These are phyloP conservation scores for Melanargia galathea DNA, from an alignment of 2,888 invertebrate species.

Conservation along the genomic window DNA sequence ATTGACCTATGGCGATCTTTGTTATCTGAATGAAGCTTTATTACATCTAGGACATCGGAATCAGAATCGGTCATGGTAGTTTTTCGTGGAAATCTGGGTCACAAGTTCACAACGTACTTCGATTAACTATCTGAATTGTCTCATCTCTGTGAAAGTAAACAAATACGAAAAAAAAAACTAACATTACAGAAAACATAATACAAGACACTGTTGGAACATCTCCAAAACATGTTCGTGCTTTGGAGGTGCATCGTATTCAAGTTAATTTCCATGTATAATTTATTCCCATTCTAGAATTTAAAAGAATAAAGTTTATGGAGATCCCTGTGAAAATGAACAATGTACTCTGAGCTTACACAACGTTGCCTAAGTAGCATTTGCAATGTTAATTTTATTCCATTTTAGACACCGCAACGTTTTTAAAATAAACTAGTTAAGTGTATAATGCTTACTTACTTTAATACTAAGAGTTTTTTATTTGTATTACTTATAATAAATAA, in stretches of 20 bases:
- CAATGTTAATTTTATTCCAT: slow-evolving; percentile 50
- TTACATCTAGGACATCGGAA: too few species aligned
- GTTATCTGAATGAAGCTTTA: background rate
- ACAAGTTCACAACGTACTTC: too few species aligned
- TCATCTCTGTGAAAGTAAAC: too few species aligned
- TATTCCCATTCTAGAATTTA: slow-evolving; percentile 37
- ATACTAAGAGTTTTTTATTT: slow-evolving; percentile 31
- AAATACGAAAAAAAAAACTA: background rate
- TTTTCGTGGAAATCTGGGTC: background rate
- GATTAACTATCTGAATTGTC: too few species aligned
- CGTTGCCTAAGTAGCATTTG: slow-evolving; percentile 45
- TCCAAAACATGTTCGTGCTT: slow-evolving; percentile 27
- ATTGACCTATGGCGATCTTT: too few species aligned
- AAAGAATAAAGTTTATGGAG: slow-evolving; percentile 42
- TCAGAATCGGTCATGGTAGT: too few species aligned
- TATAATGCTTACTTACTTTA: slow-evolving; percentile 31
- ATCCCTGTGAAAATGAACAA: slow-evolving; percentile 48
- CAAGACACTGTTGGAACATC: slow-evolving; percentile 19
- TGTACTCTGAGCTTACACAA: slow-evolving; percentile 43
- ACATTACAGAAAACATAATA: slow-evolving; percentile 16
- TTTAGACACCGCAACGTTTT: slow-evolving; percentile 45
- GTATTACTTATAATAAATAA: background rate
- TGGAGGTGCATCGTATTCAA: slow-evolving; percentile 31
- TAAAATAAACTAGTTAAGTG: slow-evolving; percentile 39
- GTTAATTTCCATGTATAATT: slow-evolving; percentile 39